These are phyloP conservation scores for Alcis repandata DNA, from an alignment of 2,888 invertebrate genomes.

Conservation along the genomic window DNA sequence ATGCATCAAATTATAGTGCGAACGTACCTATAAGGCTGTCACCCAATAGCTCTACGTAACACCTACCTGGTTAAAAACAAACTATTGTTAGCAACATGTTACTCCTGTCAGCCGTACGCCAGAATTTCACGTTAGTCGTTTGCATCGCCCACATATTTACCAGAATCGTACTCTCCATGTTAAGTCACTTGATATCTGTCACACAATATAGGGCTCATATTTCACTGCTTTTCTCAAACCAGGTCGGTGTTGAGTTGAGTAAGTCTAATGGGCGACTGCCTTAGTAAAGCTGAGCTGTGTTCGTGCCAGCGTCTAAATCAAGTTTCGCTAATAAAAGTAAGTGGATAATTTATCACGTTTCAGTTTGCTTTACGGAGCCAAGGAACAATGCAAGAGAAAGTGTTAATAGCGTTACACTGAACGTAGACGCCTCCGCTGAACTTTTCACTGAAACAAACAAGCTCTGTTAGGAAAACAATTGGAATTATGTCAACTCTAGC, in stretches of 20 bases:
- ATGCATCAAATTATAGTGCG: neutral
- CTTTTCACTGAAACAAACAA: conserved; percentile 82
- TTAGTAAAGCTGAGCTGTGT: conserved; percentile 48
- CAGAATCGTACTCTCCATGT: neutral
- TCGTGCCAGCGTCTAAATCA: conserved; percentile 64
- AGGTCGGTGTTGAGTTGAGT: neutral
- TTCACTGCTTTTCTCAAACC: neutral
- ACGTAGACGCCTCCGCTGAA: conserved; percentile 67
- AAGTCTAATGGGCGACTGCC: conserved; percentile 14
- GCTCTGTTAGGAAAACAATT: conserved; percentile 52
- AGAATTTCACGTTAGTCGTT: neutral
- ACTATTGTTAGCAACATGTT: neutral
- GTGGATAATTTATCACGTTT: conserved; percentile 82
- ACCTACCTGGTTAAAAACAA: neutral
- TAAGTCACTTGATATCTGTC: neutral
- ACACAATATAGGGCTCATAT: neutral
- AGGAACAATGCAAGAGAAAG: conserved; percentile 71
- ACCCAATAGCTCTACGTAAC: neutral
- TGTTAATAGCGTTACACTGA: conserved; percentile 78
- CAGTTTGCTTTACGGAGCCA: conserved; percentile 71
- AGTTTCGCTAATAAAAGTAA: conserved; percentile 71
- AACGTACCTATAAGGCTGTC: neutral
- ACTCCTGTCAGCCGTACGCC: too few species aligned
- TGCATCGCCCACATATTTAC: neutral
- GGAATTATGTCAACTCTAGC: conserved; percentile 18